Evolutionary conservation across 1,140 invertebrate genomes (phyloP), one percentile per base, ranked within the genome.

Genomic region (Drosophila auraria): DNA sequence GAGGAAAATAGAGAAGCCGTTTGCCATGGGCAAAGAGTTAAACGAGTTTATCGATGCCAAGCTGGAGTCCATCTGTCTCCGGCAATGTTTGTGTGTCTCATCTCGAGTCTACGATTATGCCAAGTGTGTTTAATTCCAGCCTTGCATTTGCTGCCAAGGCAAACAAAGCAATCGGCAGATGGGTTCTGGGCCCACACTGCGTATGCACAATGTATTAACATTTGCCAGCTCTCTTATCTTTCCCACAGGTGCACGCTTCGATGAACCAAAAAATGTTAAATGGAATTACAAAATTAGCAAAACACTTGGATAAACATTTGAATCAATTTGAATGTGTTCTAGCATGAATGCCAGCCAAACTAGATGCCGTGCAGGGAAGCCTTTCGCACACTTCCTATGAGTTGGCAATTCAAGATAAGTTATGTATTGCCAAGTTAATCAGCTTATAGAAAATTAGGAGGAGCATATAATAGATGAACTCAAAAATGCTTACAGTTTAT

Each of bases 71-170:
- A 78, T 20, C 14, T 60, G 44, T 20, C 45, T 36, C 20, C 7
- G 27, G 61, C 38, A 53, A 49, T 71, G 44, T 59, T 58, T 70
- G 40, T 56, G 49, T 45, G 12, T 9, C 15, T 25, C 40, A 45
- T 17, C 17, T 17, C 20, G 2, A 59, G 69, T 76, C 58, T 72
- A 53, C 63, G 58, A 72, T 80, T 83, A 83, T 63, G 70, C 59
- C 77, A 80, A 77, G 77, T 78, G 77, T 78, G 63, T 70, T 81
- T 86, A 86, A 84, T 86, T 73, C 53, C 61, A 71, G 63, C 45
- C 62, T 47, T 66, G 61, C 63, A 63, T 51, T 64, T 78, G 63
- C 79, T 49, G 78, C 60, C 36, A 65, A 58, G 49, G n/a, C 63
- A 78, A 66, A 84, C 63, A 84, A 53, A 66, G 65, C 58, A 64